Evolutionary conservation across 1,140 invertebrate genomes (phyloP).

Genomic region (Drosophila melanica): DNA sequence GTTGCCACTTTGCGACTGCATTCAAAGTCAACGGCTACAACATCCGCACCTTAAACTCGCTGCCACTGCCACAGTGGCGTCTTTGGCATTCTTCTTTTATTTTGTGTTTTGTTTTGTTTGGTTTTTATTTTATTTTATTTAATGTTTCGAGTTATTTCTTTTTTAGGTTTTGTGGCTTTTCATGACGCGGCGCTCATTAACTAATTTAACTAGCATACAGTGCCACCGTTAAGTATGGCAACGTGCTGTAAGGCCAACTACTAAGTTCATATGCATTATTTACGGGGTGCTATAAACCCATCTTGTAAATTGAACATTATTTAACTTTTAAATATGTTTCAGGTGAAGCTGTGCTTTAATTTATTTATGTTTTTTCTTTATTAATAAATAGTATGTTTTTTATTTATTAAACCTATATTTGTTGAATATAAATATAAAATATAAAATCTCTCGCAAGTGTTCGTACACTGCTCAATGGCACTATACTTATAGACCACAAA

Average conservation of each 20-base stretch:
- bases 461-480: constrained; percentile 6
- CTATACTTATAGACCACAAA: constrained; percentile 16
- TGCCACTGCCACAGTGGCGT: constrained; percentile 32
- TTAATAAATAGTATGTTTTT: too few species aligned
- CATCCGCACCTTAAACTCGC: constrained; percentile 69
- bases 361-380: too few species aligned
- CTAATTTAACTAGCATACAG: constrained; percentile 69
- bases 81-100: constrained; percentile 41
- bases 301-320: background rate
- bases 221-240: constrained; percentile 25
- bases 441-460: background rate
- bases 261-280: background rate
- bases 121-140: constrained; percentile 49
- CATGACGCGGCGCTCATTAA: constrained; percentile 69
- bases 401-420: too few species aligned
- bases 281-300: background rate
- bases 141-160: constrained; percentile 53
- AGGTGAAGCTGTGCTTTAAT: too few species aligned
- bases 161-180: constrained; percentile 61
- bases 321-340: too few species aligned
- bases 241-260: background rate
- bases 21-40: constrained; percentile 48
- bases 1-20: constrained; percentile 67
- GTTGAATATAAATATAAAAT: too few species aligned
- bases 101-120: background rate